Evolutionary conservation across 2,113 vertebrate genomes (phyloP), one percentile per base, ranked within the genome.

Genomic region (Castor canadensis): DNA sequence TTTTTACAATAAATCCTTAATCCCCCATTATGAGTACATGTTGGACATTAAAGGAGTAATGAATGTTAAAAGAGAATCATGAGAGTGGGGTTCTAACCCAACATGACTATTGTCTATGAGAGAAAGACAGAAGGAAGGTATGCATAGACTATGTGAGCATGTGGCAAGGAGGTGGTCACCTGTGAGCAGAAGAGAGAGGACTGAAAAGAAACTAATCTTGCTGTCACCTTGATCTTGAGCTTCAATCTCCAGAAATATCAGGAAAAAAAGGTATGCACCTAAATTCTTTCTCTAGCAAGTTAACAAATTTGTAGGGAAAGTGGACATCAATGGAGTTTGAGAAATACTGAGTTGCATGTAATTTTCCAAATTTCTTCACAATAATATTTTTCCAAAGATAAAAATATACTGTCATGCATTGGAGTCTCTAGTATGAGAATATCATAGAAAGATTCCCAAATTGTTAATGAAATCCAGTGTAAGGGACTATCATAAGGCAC

Each of bases 401-500:
- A 43, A 38, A 69, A 58, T 17, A 52, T 1, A 10, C 6, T n/a
- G 20, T 26, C 10, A 38, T 26, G 28, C 6, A n/a, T 8, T n/a
- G n/a, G 28, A 32, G 28, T 66, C 35, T 32, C 22, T 43, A 9
- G 11, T 12, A 12, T 19, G 24, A 32, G 8, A n/a, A 54, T 47
- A 30, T 71, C 17, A 32, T 45, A n/a, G n/a, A 1, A 11, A 52
- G 17, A 67, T 45, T 62, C n/a, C 35, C 54, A 85, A 58, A 80
- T 8, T 52, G 19, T 73, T 38, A 86, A 49, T 30, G 40, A 13
- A 66, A 56, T 1, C 2, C 22, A 67, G 32, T 35, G 49, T 88
- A 2, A 7, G 9, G 2, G 9, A 12, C 3, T 12, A 45, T n/a
- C 6, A 49, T 16, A 38, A 20, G n/a, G 6, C 0, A 28, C 66